These are phyloP conservation scores for Alethe castanea DNA, from an alignment of 2,113 vertebrate species.

Conservation along the genomic window DNA sequence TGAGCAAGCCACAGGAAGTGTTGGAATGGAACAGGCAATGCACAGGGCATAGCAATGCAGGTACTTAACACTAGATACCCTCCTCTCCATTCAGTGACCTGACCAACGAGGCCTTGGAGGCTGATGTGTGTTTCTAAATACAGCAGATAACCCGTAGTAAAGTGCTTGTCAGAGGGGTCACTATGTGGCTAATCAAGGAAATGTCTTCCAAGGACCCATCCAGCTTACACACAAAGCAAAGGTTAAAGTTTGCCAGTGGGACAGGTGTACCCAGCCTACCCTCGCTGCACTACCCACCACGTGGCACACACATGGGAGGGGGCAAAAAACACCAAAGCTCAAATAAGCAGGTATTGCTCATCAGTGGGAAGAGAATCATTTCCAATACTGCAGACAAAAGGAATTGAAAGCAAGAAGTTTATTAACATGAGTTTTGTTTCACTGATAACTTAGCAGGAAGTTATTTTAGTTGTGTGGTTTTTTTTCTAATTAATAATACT, in stretches of 20 bases:
- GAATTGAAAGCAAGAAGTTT: neutral
- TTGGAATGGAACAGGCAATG: neutral
- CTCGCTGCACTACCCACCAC: neutral
- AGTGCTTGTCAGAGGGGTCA: neutral
- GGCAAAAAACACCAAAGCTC: neutral
- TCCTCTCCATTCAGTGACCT: neutral
- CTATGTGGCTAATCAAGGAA: neutral
- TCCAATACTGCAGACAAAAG: neutral
- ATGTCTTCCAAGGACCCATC: neutral
- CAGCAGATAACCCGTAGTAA: neutral
- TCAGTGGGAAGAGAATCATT: neutral
- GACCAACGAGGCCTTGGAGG: neutral
- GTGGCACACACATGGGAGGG: fast-evolving
- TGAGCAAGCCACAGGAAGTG: neutral
- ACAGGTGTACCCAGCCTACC: neutral
- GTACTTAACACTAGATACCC: neutral
- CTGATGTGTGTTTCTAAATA: constrained; percentile 9
- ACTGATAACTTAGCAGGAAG: neutral
- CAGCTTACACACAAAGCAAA: neutral
- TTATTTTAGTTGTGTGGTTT: neutral
- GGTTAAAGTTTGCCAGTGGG: neutral
- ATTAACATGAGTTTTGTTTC: neutral
- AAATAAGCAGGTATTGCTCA: neutral
- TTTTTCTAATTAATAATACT: neutral
- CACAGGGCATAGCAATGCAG: neutral